Evolutionary conservation across 2,888 invertebrate species (phyloP), one percentile per base, ranked within the genome.

Genomic region (Steinernema hermaphroditum): DNA sequence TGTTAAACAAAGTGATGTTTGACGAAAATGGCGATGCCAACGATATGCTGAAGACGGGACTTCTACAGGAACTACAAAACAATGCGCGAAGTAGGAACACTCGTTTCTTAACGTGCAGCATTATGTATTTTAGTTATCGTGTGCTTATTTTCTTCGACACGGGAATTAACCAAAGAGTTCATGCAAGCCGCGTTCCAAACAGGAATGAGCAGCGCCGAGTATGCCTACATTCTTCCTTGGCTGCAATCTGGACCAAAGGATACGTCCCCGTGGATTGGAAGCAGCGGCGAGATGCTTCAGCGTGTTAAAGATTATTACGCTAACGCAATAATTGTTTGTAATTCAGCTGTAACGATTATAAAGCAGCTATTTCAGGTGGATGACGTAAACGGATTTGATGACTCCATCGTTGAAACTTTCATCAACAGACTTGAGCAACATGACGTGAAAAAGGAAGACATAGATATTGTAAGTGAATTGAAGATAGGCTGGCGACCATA

Each of bases 201-300:
- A n/a, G 72, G 78, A 29, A 80, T 82, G 77, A 84, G 83, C 74
- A 81, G 76, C 41, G 78, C 78, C 9, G 84, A 85, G 68, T 84
- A 81, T 72, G 84, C 81, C 14, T 85, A 79, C 72, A 78, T 84
- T 19, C 76, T 84, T 32, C 84, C 84, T 8, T 84, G 84, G 84
- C 73, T 84, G 4, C 83, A 85, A 70, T 77, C 78, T 14, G 82
- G 82, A 43, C 34, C 43, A 6, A 73, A 83, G 69, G 85, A 85
- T 72, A 54, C 78, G 9, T 83, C 81, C 14, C 85, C 85, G 9
- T 85, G 85, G 85, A 80, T 85, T 71, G 85, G 83, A 27, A 70
- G 76, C 12, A 77, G 80, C 46, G 84, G 85, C 8, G 81, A 84
- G 71, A 78, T 83, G 76, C 73, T 82, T 8, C 84, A 84, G 75